Evolutionary conservation across 2,113 vertebrate genomes (phyloP), one percentile per base, ranked within the genome.

Genomic region (Cynopterus brachyotis): DNA sequence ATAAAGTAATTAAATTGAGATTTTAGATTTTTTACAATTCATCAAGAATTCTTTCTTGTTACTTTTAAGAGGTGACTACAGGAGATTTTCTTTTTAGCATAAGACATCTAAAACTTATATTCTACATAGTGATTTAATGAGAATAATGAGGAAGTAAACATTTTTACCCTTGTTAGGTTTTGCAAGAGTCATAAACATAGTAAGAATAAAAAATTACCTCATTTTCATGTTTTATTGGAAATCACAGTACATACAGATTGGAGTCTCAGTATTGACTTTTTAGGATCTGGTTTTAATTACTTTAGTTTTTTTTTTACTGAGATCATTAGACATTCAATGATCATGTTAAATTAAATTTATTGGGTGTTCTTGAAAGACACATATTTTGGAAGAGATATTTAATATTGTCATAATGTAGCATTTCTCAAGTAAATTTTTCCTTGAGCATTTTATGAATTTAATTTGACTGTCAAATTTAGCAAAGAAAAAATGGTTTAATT

Each of bases 201-300:
- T 53, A 95, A 81, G 53, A 83, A 70, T 89, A 69, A 95, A 78
- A 92, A 30, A 92, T 87, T 87, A 95, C 95, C 94, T 98, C 26
- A 95, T 89, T 97, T 96, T 87, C 64, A 28, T 45, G 67, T 96
- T 98, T 98, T 94, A 79, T 85, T 97, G 96, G 96, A 97, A 97
- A 88, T 67, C 42, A 89, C 67, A 91, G 75, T 67, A 93, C 62
- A 50, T 40, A 40, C n/a, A 91, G 73, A 72, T 80, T 59, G 24
- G 12, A 89, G 20, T n/a, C 64, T 96, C 22, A 95, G 85, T 96
- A 92, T n/a, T 95, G 80, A 82, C 64, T 96, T 37, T 72, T 81
- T 76, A 91, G 78, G n/a, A 94, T 81, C 95, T 98, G 97, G 93
- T 70, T 89, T 70, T 94, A 96, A 95, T 95, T 78, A 90, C 42